Conservation (phyloP, 1,140 invertebrate species). For the Rhopalosiphum padi region DNA sequence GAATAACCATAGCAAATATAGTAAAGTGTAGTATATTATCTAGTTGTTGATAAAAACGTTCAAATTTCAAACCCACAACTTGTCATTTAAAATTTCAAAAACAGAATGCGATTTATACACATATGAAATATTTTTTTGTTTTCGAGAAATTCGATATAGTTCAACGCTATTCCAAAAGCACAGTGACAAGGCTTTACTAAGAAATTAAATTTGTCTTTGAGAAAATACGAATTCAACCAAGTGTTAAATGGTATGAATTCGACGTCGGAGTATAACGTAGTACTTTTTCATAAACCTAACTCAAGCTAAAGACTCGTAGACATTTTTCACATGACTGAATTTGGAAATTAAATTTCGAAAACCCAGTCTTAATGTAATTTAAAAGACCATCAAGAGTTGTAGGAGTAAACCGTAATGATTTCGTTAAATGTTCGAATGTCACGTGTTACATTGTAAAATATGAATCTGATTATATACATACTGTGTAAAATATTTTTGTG, state of each 20-base stretch:
- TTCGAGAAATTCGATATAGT: neutral
- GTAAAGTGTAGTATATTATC: neutral
- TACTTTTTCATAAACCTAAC: constrained; percentile 18
- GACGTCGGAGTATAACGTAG: neutral
- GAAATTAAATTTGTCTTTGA: constrained; percentile 34
- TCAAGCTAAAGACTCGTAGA: neutral
- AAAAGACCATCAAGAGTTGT: neutral
- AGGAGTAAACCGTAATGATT: neutral
- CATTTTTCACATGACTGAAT: neutral
- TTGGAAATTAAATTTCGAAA: neutral
- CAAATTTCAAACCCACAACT: neutral
- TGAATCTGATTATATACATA: neutral
- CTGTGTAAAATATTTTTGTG: neutral
- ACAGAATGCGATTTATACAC: neutral
- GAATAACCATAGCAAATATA: neutral
- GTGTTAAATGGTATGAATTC: constrained; percentile 21
- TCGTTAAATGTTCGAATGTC: neutral
- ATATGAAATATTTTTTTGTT: constrained; percentile 15
- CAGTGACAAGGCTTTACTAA: neutral
- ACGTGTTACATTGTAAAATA: neutral
- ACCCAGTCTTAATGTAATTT: neutral
- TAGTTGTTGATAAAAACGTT: neutral
- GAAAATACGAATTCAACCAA: neutral
- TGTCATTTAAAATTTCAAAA: neutral
- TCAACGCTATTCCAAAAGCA: neutral